A percentile compares a stretch with the other conserved stretches of the same genome.
Evolutionary conservation across 2,888 invertebrate genomes (phyloP).

Genomic region (Drosophila falleni): DNA sequence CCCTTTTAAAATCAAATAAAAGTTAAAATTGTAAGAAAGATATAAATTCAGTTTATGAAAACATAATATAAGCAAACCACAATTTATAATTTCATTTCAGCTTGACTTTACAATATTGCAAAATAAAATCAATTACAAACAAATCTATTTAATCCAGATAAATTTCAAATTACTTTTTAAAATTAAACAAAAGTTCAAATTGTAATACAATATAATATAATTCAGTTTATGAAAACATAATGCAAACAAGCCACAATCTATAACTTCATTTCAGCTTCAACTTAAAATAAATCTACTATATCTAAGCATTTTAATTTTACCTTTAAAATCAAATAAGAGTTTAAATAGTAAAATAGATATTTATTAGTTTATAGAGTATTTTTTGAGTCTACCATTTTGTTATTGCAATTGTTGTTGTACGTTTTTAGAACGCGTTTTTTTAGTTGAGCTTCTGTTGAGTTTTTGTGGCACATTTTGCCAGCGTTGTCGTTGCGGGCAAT

Average conservation of each 20-base stretch:
- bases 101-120: no score
- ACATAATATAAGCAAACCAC: no score
- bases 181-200: neutral
- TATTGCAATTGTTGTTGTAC: conserved; percentile 19
- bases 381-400: neutral
- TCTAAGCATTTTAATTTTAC: neutral
- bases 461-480: conserved; percentile 58
- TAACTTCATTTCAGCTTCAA: no score
- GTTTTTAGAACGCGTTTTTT: conserved; percentile 53
- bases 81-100: no score
- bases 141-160: neutral
- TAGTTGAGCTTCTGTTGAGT: conserved; percentile 57
- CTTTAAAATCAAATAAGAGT: neutral
- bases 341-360: neutral
- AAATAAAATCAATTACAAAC: no score
- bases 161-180: neutral
- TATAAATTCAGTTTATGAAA: neutral
- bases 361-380: conserved; percentile 12
- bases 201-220: neutral
- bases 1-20: neutral
- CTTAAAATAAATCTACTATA: neutral
- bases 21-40: neutral
- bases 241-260: no score
- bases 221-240: no score
- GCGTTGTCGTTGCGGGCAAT: conserved; percentile 64